Conservation (phyloP, 2,797 vertebrate species). For the Chelon auratus region DNA sequence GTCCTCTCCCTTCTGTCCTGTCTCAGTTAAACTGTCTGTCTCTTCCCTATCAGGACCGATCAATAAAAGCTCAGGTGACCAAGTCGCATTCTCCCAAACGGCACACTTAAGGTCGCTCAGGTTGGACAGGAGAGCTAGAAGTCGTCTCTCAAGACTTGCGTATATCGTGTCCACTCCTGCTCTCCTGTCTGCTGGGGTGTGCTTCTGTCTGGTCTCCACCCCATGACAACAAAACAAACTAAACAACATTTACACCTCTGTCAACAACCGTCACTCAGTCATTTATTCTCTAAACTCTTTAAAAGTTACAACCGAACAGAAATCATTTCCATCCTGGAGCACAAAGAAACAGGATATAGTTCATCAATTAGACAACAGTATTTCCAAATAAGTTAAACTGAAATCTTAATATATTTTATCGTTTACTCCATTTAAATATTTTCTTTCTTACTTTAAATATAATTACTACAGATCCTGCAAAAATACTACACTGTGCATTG, state of each 20-base stretch:
- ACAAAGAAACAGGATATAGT: slow-evolving; percentile 68
- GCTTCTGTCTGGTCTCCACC: slow-evolving; percentile 59
- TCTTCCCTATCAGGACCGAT: slow-evolving; percentile 47
- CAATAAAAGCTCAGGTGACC: slow-evolving; percentile 68
- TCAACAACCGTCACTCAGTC: slow-evolving; percentile 51
- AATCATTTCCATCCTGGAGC: slow-evolving; percentile 63
- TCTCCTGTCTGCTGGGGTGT: slow-evolving; percentile 37
- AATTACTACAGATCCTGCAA: slow-evolving; percentile 77
- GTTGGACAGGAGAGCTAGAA: slow-evolving; percentile 34
- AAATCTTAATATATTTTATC: slow-evolving; percentile 78
- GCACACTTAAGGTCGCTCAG: slow-evolving; percentile 60
- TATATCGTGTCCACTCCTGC: slow-evolving; percentile 6
- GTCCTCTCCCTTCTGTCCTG: slow-evolving; percentile 8
- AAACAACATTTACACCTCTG: slow-evolving; percentile 62
- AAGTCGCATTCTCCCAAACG: slow-evolving; percentile 63
- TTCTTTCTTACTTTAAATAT: slow-evolving; percentile 79
- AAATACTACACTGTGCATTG: slow-evolving; percentile 82
- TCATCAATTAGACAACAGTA: slow-evolving; percentile 74
- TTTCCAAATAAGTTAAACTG: slow-evolving; percentile 82
- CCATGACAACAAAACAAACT: slow-evolving; percentile 33
- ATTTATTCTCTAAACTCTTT: slow-evolving; percentile 62
- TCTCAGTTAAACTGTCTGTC: slow-evolving; percentile 43
- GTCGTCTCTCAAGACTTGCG: slow-evolving; percentile 1
- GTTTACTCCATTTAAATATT: slow-evolving; percentile 83
- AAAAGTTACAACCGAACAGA: slow-evolving; percentile 70